phyloP scores from a whole-genome alignment of 2,888 invertebrate genomes.

The Mythimna impura region DNA sequence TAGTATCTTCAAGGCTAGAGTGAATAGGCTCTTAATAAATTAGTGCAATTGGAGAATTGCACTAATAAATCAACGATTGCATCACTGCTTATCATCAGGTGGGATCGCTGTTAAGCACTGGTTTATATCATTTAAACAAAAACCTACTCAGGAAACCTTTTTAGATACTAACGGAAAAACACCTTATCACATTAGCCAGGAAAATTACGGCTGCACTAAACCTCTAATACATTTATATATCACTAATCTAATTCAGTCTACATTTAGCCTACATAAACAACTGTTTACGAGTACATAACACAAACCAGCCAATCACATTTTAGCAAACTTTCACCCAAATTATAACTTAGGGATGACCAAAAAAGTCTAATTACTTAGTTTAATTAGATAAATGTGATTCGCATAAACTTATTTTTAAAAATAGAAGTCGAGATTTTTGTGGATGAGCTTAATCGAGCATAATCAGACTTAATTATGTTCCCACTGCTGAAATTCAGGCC shows the following conservation, averaged over 20 bases:
- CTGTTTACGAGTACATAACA: constrained; percentile 44
- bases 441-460: background rate
- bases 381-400: constrained; percentile 57
- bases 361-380: constrained; percentile 42
- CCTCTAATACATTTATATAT: constrained; percentile 31
- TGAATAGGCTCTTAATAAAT: too few species aligned
- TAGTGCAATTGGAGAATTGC: too few species aligned
- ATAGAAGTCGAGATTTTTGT: background rate
- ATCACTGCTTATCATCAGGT: too few species aligned
- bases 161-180: background rate
- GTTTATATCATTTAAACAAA: too few species aligned
- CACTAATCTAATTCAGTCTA: constrained; percentile 30
- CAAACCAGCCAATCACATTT: constrained; percentile 37
- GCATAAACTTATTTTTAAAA: constrained; percentile 64
- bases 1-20: too few species aligned
- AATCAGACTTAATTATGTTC: too few species aligned
- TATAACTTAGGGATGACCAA: constrained; percentile 43
- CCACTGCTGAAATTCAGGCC: too few species aligned
- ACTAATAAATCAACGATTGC: too few species aligned
- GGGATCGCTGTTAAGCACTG: too few species aligned
- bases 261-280: constrained; percentile 39
- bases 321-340: constrained; percentile 39
- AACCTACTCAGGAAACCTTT: too few species aligned
- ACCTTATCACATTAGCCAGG: constrained; percentile 19
- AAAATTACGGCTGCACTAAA: constrained; percentile 29